These are phyloP conservation scores for Oncorhynchus tshawytscha DNA, from an alignment of 2,113 vertebrate species.

Conservation along the genomic window DNA sequence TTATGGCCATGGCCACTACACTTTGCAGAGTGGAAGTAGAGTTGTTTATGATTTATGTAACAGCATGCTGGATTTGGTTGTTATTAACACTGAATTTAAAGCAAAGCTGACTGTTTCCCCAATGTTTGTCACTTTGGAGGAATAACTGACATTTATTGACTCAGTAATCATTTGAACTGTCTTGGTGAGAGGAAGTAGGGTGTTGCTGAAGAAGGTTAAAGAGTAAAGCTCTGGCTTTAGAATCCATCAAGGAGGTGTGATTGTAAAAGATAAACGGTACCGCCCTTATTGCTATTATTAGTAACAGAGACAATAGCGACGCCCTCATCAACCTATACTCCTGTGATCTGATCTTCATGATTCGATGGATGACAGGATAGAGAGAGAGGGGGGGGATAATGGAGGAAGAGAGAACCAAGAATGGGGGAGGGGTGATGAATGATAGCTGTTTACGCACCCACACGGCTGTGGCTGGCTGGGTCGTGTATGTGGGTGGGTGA, in stretches of 20 bases:
- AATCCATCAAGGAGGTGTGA: too few relatives aligned
- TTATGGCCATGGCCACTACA: slow-evolving; percentile 59
- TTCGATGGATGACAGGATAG: slow-evolving; percentile 18
- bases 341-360: slow-evolving; percentile 52
- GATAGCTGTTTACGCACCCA: background rate
- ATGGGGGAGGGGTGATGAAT: background rate
- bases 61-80: slow-evolving; percentile 56
- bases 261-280: background rate
- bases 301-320: slow-evolving; percentile 42
- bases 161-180: slow-evolving; percentile 33
- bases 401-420: background rate
- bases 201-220: too few relatives aligned
- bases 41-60: slow-evolving; percentile 63
- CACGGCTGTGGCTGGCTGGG: background rate
- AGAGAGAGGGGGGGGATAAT: slow-evolving; percentile 13
- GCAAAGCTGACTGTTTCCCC: slow-evolving; percentile 45
- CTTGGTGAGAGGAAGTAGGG: slow-evolving; percentile 14
- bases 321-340: slow-evolving; percentile 13
- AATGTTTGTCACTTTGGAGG: slow-evolving; percentile 36
- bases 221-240: too few relatives aligned
- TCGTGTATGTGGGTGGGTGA: background rate
- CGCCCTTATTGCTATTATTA: background rate
- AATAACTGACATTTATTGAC: background rate
- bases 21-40: slow-evolving; percentile 29
- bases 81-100: slow-evolving; percentile 54